Base-by-base conservation (phyloP, 2,888 invertebrate species). In the Griposia aprilina region DNA sequence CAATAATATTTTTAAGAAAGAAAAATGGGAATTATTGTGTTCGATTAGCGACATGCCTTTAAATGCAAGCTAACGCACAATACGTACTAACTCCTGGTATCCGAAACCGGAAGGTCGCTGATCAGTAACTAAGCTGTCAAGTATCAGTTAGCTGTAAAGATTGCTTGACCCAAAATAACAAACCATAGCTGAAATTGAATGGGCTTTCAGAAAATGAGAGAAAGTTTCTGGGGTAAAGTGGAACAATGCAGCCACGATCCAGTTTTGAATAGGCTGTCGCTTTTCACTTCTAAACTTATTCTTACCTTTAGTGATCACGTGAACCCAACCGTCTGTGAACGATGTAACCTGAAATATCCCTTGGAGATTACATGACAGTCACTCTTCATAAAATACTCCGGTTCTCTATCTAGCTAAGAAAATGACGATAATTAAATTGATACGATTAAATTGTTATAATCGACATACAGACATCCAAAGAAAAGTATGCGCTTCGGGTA, bases 261-360 rank as follows among this genome's bases (percentile, higher is more conserved):
- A 55, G 30, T 30, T 45, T 71, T 48, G 7, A 65, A 65, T 11
- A 45, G 6, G 26, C 11, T 26, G 66, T 17, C 8, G 41, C 20
- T 41, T 70, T 69, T 8, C 50, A 69, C 48, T 36, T 72, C 23
- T 8, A 36, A 63, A 20, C n/a, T n/a, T 66, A 66, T 66, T 48
- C 10, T 7, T 65, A 30, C 11, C 6, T 63, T 45, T 50, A n/a
- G 17, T 36, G 3, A n/a, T 20, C n/a, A 36, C 11, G 6, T 23
- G 7, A 30, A 50, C 30, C 17, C n/a, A 36, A 20, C 68, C 7
- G 8, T 20, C 17, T 68, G n/a, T 67, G n/a, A 48, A 68, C 7
- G 6, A 26, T 45, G 66, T 26, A 48, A 26, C 48, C 1, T 10
- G 45, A 41, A 41, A 41, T 41, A 41, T 41, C 5, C 41, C 41